Conservation (phyloP, 2,888 invertebrate species). For the Chironomus tentans region DNA sequence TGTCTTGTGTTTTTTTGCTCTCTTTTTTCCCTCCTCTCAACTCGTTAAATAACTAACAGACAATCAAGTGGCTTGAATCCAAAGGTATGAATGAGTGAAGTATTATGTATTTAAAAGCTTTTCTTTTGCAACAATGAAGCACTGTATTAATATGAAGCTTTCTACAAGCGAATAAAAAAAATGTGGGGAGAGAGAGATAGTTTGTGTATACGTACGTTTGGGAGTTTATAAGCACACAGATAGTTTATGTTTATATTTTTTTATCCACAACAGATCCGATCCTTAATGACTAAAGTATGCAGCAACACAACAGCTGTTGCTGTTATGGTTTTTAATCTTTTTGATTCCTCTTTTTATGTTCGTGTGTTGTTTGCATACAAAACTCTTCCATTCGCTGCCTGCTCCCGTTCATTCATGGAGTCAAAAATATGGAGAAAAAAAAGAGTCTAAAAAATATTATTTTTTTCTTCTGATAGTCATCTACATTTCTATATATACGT, state of each 20-base stretch:
- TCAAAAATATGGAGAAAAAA: not conserved
- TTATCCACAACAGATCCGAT: not conserved
- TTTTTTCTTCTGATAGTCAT: not conserved
- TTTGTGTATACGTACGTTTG: not conserved
- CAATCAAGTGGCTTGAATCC: conserved; percentile 79
- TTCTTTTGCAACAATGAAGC: not conserved
- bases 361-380: not conserved
- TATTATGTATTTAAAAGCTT: not conserved
- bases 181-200: too few relatives aligned
- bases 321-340: not conserved
- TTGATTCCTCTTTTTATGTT: not conserved
- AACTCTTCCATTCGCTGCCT: not conserved
- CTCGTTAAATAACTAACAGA: not conserved
- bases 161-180: not conserved
- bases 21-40: not conserved
- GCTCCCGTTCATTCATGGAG: not conserved
- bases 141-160: not conserved
- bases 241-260: too few relatives aligned
- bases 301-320: not conserved
- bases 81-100: conserved; percentile 49
- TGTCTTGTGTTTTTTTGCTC: not conserved
- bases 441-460: too few relatives aligned
- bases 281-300: not conserved
- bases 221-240: not conserved
- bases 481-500: conserved; percentile 11